Base-by-base conservation (phyloP, 2,113 vertebrate genomes). In the Tauraco erythrolophus region DNA sequence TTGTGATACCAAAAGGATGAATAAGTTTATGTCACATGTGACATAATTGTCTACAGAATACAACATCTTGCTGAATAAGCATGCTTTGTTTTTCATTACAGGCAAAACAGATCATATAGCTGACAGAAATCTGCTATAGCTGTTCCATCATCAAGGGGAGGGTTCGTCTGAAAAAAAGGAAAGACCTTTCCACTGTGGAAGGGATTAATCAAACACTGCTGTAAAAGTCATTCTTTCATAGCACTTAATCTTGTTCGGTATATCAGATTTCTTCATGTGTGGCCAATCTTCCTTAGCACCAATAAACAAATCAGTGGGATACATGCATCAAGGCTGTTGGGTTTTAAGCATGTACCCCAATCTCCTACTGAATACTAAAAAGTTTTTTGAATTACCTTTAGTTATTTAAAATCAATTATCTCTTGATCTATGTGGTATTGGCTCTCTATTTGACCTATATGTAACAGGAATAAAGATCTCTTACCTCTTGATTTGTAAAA, bases 231-330 rank as follows among this genome's bases (percentile, higher is more conserved):
- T 58, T 94, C 79, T 84, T 94, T 91, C 33, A 78, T 46, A 77
- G 16, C 56, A 46, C 19, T 81, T 88, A 76, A 61, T 68, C 61
- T 88, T 84, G 18, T 75, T 33, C 10, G 1, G 31, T n/a, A 30
- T 94, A 91, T 93, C 75, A 81, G 21, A 87, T 96, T 95, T 87
- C 88, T 61, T 74, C 39, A 35, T 88, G 62, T 74, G 86, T 88
- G 89, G 80, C 66, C 89, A 92, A 12, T 70, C 41, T 92, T 92
- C 27, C 54, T 74, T 23, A 37, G 10, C 14, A 65, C 39, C 56
- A 66, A 75, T 33, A 85, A 95, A 61, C 10, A 82, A 74, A 66
- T 56, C 30, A 30, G 22, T 24, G 33, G 15, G 24, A 46, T 58
- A n/a, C 7, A 24, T 5, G 10, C 14, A 53, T 57, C 28, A 28